phyloP scores from a whole-genome alignment of 2,888 invertebrate genomes.

The Drosophila paramelanica region DNA sequence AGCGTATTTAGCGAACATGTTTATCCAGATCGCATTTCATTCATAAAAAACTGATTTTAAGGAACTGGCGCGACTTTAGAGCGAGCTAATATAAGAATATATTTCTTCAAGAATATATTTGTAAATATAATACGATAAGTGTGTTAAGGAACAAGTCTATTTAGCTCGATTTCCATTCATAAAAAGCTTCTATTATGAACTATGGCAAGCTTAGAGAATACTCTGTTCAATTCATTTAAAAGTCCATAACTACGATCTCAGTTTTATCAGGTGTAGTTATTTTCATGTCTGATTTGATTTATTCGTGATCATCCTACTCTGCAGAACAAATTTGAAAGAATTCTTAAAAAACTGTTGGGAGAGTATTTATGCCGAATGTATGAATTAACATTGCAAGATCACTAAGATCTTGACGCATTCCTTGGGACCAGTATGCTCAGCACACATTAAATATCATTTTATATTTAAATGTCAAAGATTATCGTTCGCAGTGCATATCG shows the following conservation, averaged over 20 bases:
- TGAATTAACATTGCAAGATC: no score
- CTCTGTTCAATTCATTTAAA: not conserved
- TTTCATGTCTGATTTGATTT: no score
- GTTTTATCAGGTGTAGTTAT: no score
- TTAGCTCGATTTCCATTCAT: slow-evolving; percentile 1
- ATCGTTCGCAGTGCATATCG: no score
- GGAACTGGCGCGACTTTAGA: not conserved
- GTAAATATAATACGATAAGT: not conserved
- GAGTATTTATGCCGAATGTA: no score
- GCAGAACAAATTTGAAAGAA: no score
- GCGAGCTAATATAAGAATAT: not conserved
- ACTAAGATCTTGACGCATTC: no score
- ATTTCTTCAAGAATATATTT: not conserved
- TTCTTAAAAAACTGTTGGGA: no score
- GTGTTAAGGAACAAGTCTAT: not conserved
- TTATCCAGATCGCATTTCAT: slow-evolving; percentile 16
- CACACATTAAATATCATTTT: no score
- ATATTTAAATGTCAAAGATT: no score
- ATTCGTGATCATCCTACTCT: no score
- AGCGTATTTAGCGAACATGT: slow-evolving; percentile 15
- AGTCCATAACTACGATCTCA: not conserved
- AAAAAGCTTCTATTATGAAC: not conserved
- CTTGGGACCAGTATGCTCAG: no score
- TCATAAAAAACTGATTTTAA: slow-evolving; percentile 8
- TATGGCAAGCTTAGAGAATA: not conserved